Evolutionary conservation across 1,140 invertebrate species (phyloP), one percentile per base, ranked within the genome.

Genomic region (Pollicipes pollicipes): DNA sequence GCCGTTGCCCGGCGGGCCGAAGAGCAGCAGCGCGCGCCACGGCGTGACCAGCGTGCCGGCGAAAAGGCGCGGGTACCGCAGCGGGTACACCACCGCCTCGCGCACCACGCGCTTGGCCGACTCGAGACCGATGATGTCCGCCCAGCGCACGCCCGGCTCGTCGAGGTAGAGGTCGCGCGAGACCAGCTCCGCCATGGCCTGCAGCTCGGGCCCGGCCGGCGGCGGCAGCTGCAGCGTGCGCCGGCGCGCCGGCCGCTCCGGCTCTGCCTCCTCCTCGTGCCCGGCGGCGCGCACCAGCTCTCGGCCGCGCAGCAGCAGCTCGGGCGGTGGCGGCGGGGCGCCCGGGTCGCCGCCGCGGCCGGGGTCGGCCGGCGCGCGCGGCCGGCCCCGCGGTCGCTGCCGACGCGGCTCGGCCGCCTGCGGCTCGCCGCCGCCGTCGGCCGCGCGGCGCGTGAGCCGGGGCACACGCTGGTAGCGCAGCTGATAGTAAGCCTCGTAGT

Each of bases 301-400:
- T n/a, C n/a, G n/a, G n/a, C 96, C 87, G 75, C 96, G 96, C 75
- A 96, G 93, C 80, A 93, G 96, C 0, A 95, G 29, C 31, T 66
- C 70, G 73, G 74, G 68, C 70, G 71, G 17, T 73, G 73, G 0
- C 73, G 70, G 72, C 70, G 72, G 28, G 73, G 70, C 10, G 67
- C 45, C 0, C 73, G 37, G 27, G 73, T 73, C 21, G 69, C 67
- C 8, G 32, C 68, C 58, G 73, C 72, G 26, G n/a, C 32, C 66
- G 72, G 70, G 63, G 72, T 71, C 8, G 70, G 70, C n/a, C 69
- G n/a, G n/a, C n/a, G 72, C 26, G 26, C 35, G 26, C 58, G 74
- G 73, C 74, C 74, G 71, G 73, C 72, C 17, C 72, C 69, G 16
- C 73, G 69, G 3, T 73, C 69, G 31, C 73, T 73, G 63, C 73